These are phyloP conservation scores for Idaea dimidiata DNA, from an alignment of 2,888 invertebrate genomes.

Conservation along the genomic window DNA sequence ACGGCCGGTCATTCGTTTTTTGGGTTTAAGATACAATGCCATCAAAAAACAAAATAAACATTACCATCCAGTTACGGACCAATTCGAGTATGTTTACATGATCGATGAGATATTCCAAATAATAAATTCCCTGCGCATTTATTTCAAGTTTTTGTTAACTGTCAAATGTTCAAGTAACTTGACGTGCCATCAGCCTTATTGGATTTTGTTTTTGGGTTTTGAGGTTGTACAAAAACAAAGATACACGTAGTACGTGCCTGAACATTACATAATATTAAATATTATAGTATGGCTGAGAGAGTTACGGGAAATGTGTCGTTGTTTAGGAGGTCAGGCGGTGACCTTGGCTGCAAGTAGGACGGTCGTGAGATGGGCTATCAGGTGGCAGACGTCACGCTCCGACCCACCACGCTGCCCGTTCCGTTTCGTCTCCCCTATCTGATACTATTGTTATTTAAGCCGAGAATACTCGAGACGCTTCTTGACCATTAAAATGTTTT, in stretches of 20 bases:
- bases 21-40: slow-evolving; percentile 18
- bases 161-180: slow-evolving; percentile 21
- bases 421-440: not conserved
- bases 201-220: slow-evolving; percentile 16
- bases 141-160: slow-evolving; percentile 29
- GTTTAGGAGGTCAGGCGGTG: slow-evolving; percentile 74
- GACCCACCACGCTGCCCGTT: slow-evolving; percentile 46
- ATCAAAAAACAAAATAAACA: slow-evolving; percentile 27
- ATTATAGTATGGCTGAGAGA: slow-evolving; percentile 42
- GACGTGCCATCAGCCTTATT: slow-evolving; percentile 4
- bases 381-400: slow-evolving; percentile 78
- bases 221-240: not conserved
- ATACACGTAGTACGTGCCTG: not conserved
- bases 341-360: slow-evolving; percentile 76
- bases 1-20: slow-evolving; percentile 20
- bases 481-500: not conserved
- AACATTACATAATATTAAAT: slow-evolving; percentile 2
- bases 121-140: slow-evolving; percentile 33
- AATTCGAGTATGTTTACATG: slow-evolving; percentile 36
- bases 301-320: slow-evolving; percentile 54
- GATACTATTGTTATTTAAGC: not conserved
- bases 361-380: slow-evolving; percentile 79
- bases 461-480: not conserved
- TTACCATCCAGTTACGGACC: slow-evolving; percentile 26
- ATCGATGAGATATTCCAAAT: slow-evolving; percentile 44